phyloP scores from a whole-genome alignment of 1,140 invertebrate species.

The Thrips palmi region DNA sequence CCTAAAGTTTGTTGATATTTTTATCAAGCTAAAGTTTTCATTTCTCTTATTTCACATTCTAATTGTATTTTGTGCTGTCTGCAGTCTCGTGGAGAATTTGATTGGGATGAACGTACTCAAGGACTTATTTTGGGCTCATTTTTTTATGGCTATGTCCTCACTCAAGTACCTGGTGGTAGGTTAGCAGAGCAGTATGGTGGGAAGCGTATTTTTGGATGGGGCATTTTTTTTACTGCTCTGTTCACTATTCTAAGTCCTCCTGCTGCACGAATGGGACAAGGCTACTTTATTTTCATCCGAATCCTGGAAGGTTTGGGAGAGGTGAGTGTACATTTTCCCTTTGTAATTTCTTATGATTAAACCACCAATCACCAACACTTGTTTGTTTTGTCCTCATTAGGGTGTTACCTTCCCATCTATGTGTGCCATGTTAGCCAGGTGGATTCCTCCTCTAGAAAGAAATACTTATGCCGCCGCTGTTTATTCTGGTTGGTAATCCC shows the following conservation, averaged over 20 bases:
- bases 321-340: neutral
- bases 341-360: slow-evolving; percentile 17
- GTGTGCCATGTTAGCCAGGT: slow-evolving; percentile 46
- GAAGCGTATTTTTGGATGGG: slow-evolving; percentile 26
- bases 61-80: no score
- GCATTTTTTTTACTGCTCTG: slow-evolving; percentile 28
- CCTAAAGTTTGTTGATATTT: no score
- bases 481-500: no score
- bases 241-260: slow-evolving; percentile 47
- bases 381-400: slow-evolving; percentile 19
- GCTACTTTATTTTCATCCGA: neutral
- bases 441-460: slow-evolving; percentile 48
- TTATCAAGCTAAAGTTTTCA: no score
- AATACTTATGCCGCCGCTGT: slow-evolving; percentile 49
- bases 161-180: slow-evolving; percentile 33
- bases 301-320: neutral
- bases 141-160: slow-evolving; percentile 33
- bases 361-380: slow-evolving; percentile 34
- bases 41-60: no score
- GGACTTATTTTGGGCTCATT: slow-evolving; percentile 54
- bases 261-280: slow-evolving; percentile 23
- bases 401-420: slow-evolving; percentile 55
- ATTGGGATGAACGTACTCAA: slow-evolving; percentile 57
- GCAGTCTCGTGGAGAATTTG: no score
- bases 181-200: slow-evolving; percentile 31